A percentile compares a stretch with the other conserved stretches of the same genome.
Conservation (phyloP, 2,888 invertebrate genomes). For the Nasonia oneida region DNA sequence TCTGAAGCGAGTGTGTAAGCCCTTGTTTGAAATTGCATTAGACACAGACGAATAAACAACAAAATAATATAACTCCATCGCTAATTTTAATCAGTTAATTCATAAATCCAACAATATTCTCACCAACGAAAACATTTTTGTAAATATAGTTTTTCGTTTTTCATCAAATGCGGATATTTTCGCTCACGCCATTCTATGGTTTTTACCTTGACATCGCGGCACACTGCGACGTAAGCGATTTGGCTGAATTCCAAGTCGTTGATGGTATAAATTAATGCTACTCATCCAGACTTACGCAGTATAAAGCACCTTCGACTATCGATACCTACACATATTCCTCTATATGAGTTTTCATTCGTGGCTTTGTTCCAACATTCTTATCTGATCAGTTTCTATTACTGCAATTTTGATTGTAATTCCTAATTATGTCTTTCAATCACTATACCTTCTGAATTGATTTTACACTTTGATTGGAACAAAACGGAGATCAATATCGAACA, state of each 20-base stretch:
- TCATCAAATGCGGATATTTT: not conserved
- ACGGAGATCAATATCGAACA: not conserved
- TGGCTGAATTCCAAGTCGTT: constrained; percentile 42
- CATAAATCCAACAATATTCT: too few relatives aligned
- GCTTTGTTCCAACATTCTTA: constrained; percentile 16
- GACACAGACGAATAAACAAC: too few relatives aligned
- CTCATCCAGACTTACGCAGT: constrained; percentile 19
- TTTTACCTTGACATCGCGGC: constrained; percentile 25
- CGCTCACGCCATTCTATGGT: not conserved
- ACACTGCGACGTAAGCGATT: constrained; percentile 39
- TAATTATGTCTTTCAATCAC: not conserved
- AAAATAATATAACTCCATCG: too few relatives aligned
- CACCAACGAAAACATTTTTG: not conserved
- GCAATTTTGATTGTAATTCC: not conserved
- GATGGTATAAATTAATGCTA: constrained; percentile 33
- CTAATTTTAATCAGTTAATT: too few relatives aligned
- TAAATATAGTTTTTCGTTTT: not conserved
- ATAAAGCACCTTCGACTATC: constrained; percentile 23
- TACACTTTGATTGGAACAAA: not conserved
- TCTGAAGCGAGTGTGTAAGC: too few relatives aligned
- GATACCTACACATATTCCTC: constrained; percentile 1
- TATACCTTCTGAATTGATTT: not conserved
- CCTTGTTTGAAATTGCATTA: too few relatives aligned
- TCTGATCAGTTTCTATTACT: not conserved
- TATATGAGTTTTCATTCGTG: constrained; percentile 17